Evolutionary conservation across 2,888 invertebrate species (phyloP), one percentile per base, ranked within the genome.

Genomic region (Lithophane leautieri): DNA sequence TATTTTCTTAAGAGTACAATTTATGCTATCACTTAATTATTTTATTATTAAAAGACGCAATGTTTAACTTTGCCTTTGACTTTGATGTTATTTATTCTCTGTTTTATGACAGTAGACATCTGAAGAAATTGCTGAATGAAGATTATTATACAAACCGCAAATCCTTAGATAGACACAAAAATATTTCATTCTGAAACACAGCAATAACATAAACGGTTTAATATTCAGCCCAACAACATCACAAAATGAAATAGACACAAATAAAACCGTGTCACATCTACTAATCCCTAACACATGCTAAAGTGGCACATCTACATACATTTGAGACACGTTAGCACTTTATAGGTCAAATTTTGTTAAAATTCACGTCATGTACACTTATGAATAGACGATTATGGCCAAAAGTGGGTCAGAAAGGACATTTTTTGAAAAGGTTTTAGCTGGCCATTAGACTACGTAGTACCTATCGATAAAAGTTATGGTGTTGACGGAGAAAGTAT

Each of bases 341-440:
- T 89, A 86, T 88, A 89, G 89, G 91, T 88, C 87, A 84, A 84
- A 87, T 84, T 91, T 84, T 78, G 82, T 91, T 93, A 91, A 92
- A 91, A 93, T 94, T 93, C 93, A 91, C 86, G 76, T 80, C 90
- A 85, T 89, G 93, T 88, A 78, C 86, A 69, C 86, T 85, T 91
- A 90, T 93, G 93, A 93, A 94, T 93, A 92, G 92, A 90, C 91
- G 91, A 93, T 92, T 92, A 92, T 90, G 84, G 89, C 82, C 88
- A 90, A 91, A 93, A 92, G 90, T 89, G 71, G 93, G 93, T 92
- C 92, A 92, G 88, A 92, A 90, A 90, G 76, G 79, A 78, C 34
- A 89, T 85, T 88, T 87, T 89, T 84, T 82, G 12, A 84, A 90
- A 88, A 85, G 89, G 72, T 69, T 79, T 82, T 68, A 70, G 70